Conservation (phyloP, 2,888 invertebrate genomes). For the Ormia ochracea region DNA sequence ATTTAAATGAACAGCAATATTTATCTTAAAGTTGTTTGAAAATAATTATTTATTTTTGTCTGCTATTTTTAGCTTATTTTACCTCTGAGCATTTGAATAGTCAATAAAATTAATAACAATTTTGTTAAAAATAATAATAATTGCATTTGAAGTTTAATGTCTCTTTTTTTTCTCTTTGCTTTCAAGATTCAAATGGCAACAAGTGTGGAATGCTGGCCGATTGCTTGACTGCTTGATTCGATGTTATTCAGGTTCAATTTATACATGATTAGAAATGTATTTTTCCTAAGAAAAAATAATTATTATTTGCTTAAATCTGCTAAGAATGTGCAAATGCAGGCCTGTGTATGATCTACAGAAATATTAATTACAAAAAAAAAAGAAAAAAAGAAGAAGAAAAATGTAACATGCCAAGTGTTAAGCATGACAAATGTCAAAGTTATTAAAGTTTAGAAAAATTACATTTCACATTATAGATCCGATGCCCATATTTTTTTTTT, state of each 20-base stretch:
- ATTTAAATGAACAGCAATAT: conserved; percentile 27
- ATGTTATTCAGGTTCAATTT: conserved; percentile 45
- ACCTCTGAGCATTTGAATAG: conserved; percentile 34
- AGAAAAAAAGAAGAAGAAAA: too few relatives aligned
- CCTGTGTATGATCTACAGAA: not conserved
- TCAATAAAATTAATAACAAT: conserved; percentile 38
- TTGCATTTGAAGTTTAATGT: conserved; percentile 43
- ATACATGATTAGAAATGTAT: conserved; percentile 42
- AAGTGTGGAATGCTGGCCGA: conserved; percentile 49
- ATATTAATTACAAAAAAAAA: not conserved
- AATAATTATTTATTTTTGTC: conserved; percentile 37
- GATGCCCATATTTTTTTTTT: not conserved
- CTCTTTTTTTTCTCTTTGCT: not conserved
- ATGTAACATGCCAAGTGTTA: not conserved
- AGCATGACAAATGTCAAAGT: conserved; percentile 6
- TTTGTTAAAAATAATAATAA: conserved; percentile 48
- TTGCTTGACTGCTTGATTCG: conserved; percentile 5
- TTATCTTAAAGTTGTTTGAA: conserved; percentile 42
- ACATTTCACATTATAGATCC: not conserved
- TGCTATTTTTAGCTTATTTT: conserved; percentile 45
- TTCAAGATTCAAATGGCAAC: conserved; percentile 37
- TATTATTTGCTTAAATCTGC: not conserved
- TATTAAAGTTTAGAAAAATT: not conserved
- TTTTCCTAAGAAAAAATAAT: conserved; percentile 30
- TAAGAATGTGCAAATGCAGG: not conserved